Percentiles rank a stretch among this genome's conserved stretches.
These are phyloP conservation scores for Emmelina monodactyla DNA, from an alignment of 2,888 invertebrate species.

Conservation along the genomic window DNA sequence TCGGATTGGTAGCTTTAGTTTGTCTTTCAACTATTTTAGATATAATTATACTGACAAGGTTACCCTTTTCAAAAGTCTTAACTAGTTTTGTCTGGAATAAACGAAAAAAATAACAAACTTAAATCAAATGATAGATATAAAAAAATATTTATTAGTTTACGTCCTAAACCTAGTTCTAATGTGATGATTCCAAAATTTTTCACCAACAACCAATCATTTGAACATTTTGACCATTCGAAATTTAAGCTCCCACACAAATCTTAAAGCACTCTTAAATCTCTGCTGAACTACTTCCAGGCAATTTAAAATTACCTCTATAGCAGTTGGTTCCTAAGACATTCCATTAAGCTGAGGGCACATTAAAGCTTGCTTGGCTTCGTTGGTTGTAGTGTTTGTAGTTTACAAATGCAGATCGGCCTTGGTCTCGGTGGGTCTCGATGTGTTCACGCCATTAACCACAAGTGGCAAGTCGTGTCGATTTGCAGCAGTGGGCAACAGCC, in stretches of 20 bases:
- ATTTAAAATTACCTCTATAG: too few relatives aligned
- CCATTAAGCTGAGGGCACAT: background rate
- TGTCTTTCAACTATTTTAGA: background rate
- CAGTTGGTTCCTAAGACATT: background rate
- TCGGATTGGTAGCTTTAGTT: background rate
- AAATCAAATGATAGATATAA: too few relatives aligned
- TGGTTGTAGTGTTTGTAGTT: slow-evolving; percentile 13
- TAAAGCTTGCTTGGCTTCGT: background rate
- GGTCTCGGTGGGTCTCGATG: slow-evolving; percentile 4
- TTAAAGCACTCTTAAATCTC: too few relatives aligned
- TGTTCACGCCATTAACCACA: slow-evolving; percentile 23
- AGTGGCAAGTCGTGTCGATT: slow-evolving; percentile 17
- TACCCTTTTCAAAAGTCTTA: background rate
- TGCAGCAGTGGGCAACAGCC: slow-evolving; percentile 14
- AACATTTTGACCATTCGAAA: too few relatives aligned
- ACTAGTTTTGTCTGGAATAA: too few relatives aligned
- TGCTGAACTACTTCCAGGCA: slow-evolving; percentile 4
- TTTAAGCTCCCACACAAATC: too few relatives aligned
- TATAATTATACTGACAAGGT: background rate
- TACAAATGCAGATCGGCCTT: slow-evolving; percentile 10
- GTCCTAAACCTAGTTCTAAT: too few relatives aligned
- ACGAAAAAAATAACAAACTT: too few relatives aligned
- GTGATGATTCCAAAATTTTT: too few relatives aligned
- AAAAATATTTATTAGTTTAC: too few relatives aligned
- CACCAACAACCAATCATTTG: too few relatives aligned